A percentile compares a stretch with the other conserved stretches of the same genome.
phyloP scores from a whole-genome alignment of 2,113 vertebrate species.

The Hyla sarda region DNA sequence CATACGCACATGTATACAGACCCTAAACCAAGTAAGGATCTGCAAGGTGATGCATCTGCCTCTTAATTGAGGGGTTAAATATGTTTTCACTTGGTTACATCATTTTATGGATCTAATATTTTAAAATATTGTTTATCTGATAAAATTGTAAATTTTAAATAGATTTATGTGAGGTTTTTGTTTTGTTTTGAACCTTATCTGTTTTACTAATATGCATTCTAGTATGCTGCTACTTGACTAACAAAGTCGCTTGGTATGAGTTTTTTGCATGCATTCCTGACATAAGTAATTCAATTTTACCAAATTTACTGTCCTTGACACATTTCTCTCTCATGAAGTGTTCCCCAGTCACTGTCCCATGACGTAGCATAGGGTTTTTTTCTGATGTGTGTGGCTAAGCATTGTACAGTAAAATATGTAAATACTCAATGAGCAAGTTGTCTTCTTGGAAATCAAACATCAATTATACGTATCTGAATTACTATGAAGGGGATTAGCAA shows the following conservation, averaged over 20 bases:
- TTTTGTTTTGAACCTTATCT: no score
- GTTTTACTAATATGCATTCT: no score
- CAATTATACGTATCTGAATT: background rate
- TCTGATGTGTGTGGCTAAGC: background rate
- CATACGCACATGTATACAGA: no score
- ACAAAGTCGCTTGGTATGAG: background rate
- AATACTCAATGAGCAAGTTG: constrained; percentile 1
- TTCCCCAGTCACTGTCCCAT: background rate
- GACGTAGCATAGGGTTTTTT: constrained; percentile 9
- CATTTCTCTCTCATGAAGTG: background rate
- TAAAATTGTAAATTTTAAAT: no score
- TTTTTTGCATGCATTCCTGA: background rate
- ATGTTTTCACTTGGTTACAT: no score
- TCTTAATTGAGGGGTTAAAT: no score
- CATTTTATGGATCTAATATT: no score
- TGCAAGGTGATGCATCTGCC: no score
- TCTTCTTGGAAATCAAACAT: constrained; percentile 13
- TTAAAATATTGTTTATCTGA: no score
- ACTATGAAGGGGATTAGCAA: background rate
- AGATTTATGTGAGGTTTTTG: no score
- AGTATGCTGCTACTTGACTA: no score
- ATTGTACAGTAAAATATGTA: constrained; percentile 8
- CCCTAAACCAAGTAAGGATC: no score
- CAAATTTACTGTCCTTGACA: background rate
- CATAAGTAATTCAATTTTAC: background rate